Percentiles rank a stretch among this genome's conserved stretches.
Conservation (phyloP, 2,113 vertebrate species). For the Nothocercus julius region DNA sequence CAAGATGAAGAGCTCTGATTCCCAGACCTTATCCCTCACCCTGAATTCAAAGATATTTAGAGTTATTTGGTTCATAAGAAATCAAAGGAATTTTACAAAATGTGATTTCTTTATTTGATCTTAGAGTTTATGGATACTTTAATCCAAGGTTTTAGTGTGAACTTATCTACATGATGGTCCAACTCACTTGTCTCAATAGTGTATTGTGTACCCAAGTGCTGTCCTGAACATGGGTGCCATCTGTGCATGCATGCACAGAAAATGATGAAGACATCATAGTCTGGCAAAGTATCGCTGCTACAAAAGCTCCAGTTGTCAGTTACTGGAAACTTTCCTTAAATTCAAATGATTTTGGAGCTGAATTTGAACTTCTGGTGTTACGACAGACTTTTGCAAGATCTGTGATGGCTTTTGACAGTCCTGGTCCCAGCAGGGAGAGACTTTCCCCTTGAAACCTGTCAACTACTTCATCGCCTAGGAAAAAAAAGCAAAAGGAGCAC, state of each 20-base stretch:
- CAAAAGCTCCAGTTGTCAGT: background rate
- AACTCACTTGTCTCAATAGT: background rate
- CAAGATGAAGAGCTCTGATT: background rate
- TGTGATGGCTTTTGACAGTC: slow-evolving; percentile 50
- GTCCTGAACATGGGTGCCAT: background rate
- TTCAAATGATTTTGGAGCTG: background rate
- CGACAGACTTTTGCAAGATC: slow-evolving; percentile 18
- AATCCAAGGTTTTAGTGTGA: background rate
- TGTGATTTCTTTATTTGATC: background rate
- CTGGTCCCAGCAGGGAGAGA: slow-evolving; percentile 9
- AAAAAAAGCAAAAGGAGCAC: background rate
- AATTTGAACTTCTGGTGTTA: background rate
- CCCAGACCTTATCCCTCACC: background rate
- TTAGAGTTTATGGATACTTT: background rate
- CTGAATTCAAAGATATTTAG: background rate
- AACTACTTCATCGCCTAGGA: background rate
- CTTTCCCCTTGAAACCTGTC: slow-evolving; percentile 30
- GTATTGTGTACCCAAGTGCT: background rate
- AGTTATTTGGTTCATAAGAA: background rate
- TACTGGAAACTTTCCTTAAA: background rate
- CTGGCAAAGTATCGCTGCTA: background rate
- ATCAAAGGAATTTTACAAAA: background rate
- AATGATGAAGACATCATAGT: background rate
- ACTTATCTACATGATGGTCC: background rate
- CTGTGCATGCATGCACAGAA: background rate